A percentile compares a stretch with the other conserved stretches of the same genome.
Conservation (phyloP, 2,888 invertebrate species). For the Selenia dentaria region DNA sequence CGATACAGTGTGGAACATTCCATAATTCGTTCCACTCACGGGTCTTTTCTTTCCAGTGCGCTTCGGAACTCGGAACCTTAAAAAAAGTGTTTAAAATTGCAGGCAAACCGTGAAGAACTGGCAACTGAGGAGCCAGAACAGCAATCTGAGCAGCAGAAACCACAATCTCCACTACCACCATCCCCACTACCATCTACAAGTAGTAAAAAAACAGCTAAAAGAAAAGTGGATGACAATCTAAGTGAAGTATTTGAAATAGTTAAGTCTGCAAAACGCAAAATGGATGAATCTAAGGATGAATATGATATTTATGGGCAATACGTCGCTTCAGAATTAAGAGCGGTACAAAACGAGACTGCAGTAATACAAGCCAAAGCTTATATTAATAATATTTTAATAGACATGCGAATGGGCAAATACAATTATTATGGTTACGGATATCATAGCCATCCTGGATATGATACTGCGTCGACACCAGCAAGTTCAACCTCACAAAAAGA, state of each 20-base stretch:
- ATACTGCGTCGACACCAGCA: conserved; percentile 11
- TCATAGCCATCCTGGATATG: conserved; percentile 2
- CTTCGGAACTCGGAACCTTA: conserved; percentile 33
- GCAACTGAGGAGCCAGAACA: no score
- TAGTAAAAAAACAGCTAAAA: no score
- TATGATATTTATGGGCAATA: conserved; percentile 37
- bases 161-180: no score
- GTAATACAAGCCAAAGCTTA: conserved; percentile 34
- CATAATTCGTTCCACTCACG: conserved; percentile 3
- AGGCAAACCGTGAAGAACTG: no score
- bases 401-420: conserved; percentile 30
- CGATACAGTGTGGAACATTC: conserved; percentile 4
- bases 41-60: background rate
- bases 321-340: conserved; percentile 38
- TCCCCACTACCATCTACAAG: conserved; percentile 29
- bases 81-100: background rate
- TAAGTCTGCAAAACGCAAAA: conserved; percentile 35
- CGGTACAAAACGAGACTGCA: conserved; percentile 36
- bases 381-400: conserved; percentile 36
- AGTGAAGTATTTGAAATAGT: conserved; percentile 23
- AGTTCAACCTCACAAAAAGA: no score
- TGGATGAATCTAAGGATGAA: conserved; percentile 20
- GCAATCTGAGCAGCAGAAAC: no score
- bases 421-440: conserved; percentile 22
- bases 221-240: conserved; percentile 13